These are phyloP conservation scores for Meteorus cinctellus DNA, from an alignment of 2,888 invertebrate genomes.

Conservation along the genomic window DNA sequence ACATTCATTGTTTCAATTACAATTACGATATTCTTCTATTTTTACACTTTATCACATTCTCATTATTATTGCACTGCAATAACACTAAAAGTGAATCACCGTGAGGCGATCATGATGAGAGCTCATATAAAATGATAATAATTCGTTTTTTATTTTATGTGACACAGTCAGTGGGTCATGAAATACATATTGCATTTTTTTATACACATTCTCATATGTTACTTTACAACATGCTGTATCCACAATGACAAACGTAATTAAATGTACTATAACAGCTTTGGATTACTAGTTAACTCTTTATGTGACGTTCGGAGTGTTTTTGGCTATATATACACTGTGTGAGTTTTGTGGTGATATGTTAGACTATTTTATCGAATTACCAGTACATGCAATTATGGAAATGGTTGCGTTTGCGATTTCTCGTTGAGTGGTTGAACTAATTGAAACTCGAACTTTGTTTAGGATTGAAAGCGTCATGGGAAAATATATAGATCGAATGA, in stretches of 20 bases:
- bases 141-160: background rate
- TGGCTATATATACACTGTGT: conserved; percentile 3
- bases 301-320: conserved; percentile 17
- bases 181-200: conserved; percentile 23
- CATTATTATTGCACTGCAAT: conserved; percentile 3
- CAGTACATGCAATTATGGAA: conserved; percentile 32
- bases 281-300: conserved; percentile 5
- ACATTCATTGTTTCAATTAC: conserved; percentile 13
- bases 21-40: background rate
- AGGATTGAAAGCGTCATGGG: conserved; percentile 5
- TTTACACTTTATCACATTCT: background rate
- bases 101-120: conserved; percentile 6
- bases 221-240: background rate
- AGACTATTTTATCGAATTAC: conserved; percentile 31
- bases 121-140: background rate
- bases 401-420: conserved; percentile 32
- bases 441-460: conserved; percentile 36
- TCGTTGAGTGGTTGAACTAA: conserved; percentile 33
- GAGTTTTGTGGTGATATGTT: background rate
- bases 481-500: conserved; percentile 19
- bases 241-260: background rate
- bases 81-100: conserved; percentile 26
- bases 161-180: background rate
- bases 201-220: background rate
- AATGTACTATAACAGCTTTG: background rate